Conservation (phyloP, 1,140 invertebrate species). For the Drosophila subpulchrella region DNA sequence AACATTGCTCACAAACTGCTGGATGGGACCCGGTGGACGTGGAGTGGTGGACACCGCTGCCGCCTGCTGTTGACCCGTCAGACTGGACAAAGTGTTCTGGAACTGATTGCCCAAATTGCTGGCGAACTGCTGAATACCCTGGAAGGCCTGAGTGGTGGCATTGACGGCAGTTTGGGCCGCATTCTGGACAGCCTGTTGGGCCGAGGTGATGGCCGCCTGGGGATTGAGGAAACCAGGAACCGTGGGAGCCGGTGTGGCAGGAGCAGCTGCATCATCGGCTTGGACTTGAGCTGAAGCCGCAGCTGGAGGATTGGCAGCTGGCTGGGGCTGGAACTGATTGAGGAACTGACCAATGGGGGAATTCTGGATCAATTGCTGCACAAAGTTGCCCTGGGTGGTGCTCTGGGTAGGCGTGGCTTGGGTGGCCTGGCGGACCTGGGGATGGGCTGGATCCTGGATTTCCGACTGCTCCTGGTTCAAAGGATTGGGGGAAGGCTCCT, state of each 20-base stretch:
- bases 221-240: conserved; percentile 74
- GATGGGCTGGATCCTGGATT: conserved; percentile 36
- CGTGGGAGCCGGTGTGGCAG: conserved; percentile 62
- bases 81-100: conserved; percentile 70
- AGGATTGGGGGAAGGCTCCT: conserved; percentile 1
- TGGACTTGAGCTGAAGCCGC: conserved; percentile 20
- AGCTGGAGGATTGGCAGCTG: conserved; percentile 4
- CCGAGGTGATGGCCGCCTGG: conserved; percentile 63
- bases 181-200: conserved; percentile 70
- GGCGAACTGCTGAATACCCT: conserved; percentile 78
- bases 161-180: conserved; percentile 74
- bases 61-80: conserved; percentile 49
- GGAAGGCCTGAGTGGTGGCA: conserved; percentile 73
- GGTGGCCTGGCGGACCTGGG: conserved; percentile 69
- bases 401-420: conserved; percentile 76
- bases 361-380: conserved; percentile 79
- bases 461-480: conserved; percentile 1
- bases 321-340: conserved; percentile 71
- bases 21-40: conserved; percentile 75
- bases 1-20: conserved; percentile 73
- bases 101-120: conserved; percentile 76
- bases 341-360: conserved; percentile 77
- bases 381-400: conserved; percentile 76
- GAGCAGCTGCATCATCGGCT: conserved; percentile 28
- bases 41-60: conserved; percentile 60